Evolutionary conservation across 37 sponge, comb jelly and placozoan species (phyloP), one percentile per base, ranked within the genome.

Genomic region (Axinella damicornis): DNA sequence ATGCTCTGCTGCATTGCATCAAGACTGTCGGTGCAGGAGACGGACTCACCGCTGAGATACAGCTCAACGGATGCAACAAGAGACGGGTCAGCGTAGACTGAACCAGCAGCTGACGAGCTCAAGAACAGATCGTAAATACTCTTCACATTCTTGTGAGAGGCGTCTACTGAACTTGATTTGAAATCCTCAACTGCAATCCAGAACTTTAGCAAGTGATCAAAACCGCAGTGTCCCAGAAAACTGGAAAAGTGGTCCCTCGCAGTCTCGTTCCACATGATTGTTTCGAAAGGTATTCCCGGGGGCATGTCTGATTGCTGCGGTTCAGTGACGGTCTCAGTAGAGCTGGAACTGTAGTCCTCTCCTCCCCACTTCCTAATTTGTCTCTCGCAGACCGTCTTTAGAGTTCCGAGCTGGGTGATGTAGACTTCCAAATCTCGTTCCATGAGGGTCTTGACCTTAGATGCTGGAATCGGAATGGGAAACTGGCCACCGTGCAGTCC

Each of bases 391-490:
- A 80, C 62, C 2, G 73, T 78, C 36, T 87, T 86, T 1, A 90
- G 80, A 0, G 77, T 88, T 14, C 63, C 78, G 17, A 94, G 77
- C 69, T 96, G 95, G 27, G 73, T 91, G 17, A 94, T 81, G 75
- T 96, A 96, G 25, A 83, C 52, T 19, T 64, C 73, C 1, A 94
- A 69, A 38, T 96, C 91, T n/a, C 95, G 67, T n/a, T 76, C 73
- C 70, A 88, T 90, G 64, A 96, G 69, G 28, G 54, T 35, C 46
- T 86, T 84, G 14, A 82, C 94, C 69, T 96, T 94, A 19, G 87
- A 85, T 1, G 92, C 89, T 76, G 91, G 91, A 73, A 94, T 91
- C 36, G 91, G 73, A 32, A 94, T 81, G 18, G 88, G 91, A 25
- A 88, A 82, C 46, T 55, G 67, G 16, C 68, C 27, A 0, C 76